Evolutionary conservation across 2,797 vertebrate species (phyloP).

Genomic region (Phrynocephalus forsythii): DNA sequence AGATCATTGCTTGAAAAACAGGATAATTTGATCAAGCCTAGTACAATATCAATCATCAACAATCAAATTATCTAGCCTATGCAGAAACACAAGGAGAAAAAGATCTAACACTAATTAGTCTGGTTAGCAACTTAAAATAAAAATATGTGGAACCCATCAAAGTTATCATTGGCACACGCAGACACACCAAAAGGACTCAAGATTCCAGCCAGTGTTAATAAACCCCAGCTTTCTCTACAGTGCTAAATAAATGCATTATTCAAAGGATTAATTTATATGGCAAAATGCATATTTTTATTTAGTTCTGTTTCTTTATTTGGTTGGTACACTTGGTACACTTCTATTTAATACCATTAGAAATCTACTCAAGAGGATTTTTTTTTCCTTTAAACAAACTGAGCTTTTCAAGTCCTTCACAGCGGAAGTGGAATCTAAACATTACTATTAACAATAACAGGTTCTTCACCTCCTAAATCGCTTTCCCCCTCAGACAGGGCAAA

Average conservation of each 20-base stretch:
- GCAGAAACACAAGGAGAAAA: not conserved
- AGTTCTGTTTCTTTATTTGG: constrained; percentile 20
- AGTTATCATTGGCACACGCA: not conserved
- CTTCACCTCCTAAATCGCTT: constrained; percentile 27
- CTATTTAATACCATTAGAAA: constrained; percentile 25
- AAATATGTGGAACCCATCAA: not conserved
- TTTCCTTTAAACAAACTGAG: not conserved
- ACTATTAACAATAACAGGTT: not conserved
- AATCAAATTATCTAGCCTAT: not conserved
- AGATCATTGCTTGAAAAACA: constrained; percentile 37
- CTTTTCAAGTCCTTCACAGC: not conserved
- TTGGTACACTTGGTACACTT: constrained; percentile 23
- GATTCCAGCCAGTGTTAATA: not conserved
- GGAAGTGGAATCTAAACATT: not conserved
- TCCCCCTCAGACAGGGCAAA: not conserved
- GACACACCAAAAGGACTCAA: not conserved
- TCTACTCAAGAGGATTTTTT: constrained; percentile 4
- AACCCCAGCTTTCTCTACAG: not conserved
- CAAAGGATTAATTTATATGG: constrained; percentile 21
- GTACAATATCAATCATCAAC: not conserved
- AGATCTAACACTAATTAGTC: not conserved
- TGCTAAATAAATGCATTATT: not conserved
- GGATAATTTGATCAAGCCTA: constrained; percentile 40
- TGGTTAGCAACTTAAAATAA: not conserved
- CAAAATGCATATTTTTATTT: constrained; percentile 36